These are phyloP conservation scores for Asarcornis scutulata DNA, from an alignment of 2,113 vertebrate species.

Conservation along the genomic window DNA sequence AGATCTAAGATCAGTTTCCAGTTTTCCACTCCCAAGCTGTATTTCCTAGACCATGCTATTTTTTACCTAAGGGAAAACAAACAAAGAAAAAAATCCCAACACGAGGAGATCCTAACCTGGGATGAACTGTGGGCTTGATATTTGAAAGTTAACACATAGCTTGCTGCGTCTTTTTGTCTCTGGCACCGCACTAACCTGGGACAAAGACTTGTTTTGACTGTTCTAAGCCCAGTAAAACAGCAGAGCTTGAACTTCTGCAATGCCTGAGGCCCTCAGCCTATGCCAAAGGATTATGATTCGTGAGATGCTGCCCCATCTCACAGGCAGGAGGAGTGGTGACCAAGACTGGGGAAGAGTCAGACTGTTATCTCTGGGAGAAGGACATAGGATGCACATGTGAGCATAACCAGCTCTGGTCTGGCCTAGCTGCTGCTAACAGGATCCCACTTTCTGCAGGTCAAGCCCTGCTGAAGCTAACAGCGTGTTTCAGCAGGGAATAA, in stretches of 20 bases:
- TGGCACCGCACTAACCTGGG: background rate
- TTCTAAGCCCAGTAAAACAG: background rate
- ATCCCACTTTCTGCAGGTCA: background rate
- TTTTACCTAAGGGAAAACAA: conserved; percentile 18
- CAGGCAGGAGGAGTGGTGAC: background rate
- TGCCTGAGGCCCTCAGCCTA: background rate
- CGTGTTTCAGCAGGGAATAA: background rate
- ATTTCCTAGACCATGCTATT: background rate
- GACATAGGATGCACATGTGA: background rate
- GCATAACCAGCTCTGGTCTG: too few relatives aligned
- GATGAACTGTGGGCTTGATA: background rate
- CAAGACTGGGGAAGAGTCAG: background rate
- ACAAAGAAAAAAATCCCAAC: background rate
- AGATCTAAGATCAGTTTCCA: background rate
- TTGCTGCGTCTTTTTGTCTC: background rate
- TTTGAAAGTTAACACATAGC: background rate
- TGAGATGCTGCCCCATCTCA: background rate
- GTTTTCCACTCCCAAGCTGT: background rate
- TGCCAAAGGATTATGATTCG: fast-evolving
- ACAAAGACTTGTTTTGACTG: background rate
- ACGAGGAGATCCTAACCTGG: background rate
- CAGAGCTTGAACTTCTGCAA: background rate
- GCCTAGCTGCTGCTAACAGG: background rate
- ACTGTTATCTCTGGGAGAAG: background rate
- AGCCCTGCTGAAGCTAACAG: background rate